These are phyloP conservation scores for Tupaia chinensis DNA, from an alignment of 2,113 vertebrate species.

Conservation along the genomic window DNA sequence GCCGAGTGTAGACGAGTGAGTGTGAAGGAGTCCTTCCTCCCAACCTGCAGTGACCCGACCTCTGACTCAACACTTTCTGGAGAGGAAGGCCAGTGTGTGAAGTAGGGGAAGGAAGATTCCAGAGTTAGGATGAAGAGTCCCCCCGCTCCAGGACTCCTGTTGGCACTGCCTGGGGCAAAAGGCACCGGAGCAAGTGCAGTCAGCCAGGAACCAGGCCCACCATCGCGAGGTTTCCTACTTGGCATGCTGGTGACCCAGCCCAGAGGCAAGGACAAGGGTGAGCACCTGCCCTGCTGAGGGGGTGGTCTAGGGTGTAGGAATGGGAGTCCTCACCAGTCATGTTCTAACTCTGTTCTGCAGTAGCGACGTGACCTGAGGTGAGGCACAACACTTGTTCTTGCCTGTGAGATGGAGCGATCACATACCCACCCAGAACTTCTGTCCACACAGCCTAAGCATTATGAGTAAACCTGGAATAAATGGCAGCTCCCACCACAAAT, in stretches of 20 bases:
- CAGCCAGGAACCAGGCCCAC: fast-evolving
- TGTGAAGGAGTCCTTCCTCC: too few species aligned
- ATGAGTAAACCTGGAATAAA: neutral
- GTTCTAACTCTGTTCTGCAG: neutral
- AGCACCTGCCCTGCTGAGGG: fast-evolving
- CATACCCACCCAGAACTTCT: too few species aligned
- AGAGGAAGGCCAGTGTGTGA: fast-evolving
- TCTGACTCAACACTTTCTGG: neutral
- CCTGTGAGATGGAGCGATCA: fast-evolving
- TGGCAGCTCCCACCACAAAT: neutral
- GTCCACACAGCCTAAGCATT: too few species aligned
- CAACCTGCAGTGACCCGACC: fast-evolving
- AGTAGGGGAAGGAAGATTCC: neutral
- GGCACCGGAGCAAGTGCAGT: neutral
- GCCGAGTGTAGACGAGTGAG: fast-evolving
- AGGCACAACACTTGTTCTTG: fast-evolving
- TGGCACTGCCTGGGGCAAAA: fast-evolving
- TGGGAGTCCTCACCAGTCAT: neutral
- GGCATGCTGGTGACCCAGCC: neutral
- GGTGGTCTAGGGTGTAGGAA: neutral
- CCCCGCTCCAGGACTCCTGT: neutral
- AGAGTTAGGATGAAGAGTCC: fast-evolving
- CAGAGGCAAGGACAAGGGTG: neutral
- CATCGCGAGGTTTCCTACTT: fast-evolving
- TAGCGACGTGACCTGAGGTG: neutral